These are phyloP conservation scores for Pseudomugil tenellus DNA, from an alignment of 2,797 vertebrate genomes.

Conservation along the genomic window DNA sequence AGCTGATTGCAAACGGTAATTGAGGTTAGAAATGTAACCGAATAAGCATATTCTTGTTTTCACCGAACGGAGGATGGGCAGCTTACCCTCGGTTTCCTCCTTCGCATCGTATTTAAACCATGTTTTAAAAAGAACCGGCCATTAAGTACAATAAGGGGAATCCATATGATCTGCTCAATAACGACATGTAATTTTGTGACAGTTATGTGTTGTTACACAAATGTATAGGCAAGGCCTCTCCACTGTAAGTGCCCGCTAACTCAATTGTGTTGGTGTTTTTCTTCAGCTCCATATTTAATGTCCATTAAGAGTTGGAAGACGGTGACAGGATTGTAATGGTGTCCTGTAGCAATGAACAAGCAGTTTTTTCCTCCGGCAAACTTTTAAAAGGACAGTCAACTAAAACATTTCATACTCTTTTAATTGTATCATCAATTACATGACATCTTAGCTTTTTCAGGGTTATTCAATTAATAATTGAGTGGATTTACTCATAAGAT, in stretches of 20 bases:
- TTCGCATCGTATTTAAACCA: conserved; percentile 64
- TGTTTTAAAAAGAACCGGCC: conserved; percentile 47
- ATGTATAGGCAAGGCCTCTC: conserved; percentile 73
- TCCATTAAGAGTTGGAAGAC: conserved; percentile 79
- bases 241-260: conserved; percentile 83
- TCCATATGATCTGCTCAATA: conserved; percentile 76
- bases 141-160: conserved; percentile 76
- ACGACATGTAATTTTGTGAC: conserved; percentile 81
- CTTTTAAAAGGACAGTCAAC: conserved; percentile 52
- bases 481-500: conserved; percentile 21
- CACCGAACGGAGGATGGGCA: conserved; percentile 28
- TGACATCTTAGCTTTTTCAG: conserved; percentile 39
- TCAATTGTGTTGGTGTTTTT: conserved; percentile 77
- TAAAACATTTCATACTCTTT: conserved; percentile 47
- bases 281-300: conserved; percentile 79
- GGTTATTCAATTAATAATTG: conserved; percentile 58
- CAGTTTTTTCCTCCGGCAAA: background rate
- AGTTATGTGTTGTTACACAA: conserved; percentile 83
- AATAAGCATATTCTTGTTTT: conserved; percentile 68
- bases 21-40: conserved; percentile 72
- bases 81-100: conserved; percentile 43
- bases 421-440: conserved; percentile 71
- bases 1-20: conserved; percentile 71
- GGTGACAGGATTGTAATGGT: conserved; percentile 67
- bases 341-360: conserved; percentile 46